Evolutionary conservation across 1,140 invertebrate species (phyloP), one percentile per base, ranked within the genome.

Genomic region (Megalonaias nervosa): DNA sequence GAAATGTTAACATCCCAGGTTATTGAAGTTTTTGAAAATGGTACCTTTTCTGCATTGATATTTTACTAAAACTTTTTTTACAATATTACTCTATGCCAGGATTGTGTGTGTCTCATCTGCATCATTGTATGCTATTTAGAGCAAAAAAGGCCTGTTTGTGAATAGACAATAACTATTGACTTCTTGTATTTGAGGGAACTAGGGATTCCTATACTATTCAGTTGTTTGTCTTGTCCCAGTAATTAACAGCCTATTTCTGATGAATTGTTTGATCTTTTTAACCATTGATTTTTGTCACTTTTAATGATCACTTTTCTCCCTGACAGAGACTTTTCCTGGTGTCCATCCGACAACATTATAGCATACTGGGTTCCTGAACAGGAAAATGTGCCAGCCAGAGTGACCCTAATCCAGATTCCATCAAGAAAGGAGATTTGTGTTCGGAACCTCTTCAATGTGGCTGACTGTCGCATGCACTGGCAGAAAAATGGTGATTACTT

Each of bases 401-500:
- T 93, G 11, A 90, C 89, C 17, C 83, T 93, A 6, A 86, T 92
- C 67, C 90, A 91, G 71, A 91, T 97, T 90, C 93, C 92, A 66
- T 94, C 93, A 69, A 95, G 96, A 62, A 94, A 94, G 79, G 98
- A 99, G 92, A 94, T 95, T n/a, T 94, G 98, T 85, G 96, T 97
- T 68, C 98, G 99, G 87, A 99, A 99, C 91, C 92, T 99, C 55
- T 99, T 99, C 92, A 99, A 97, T 84, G 98, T 99, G 0, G 89
- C 97, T 15, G 97, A 99, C 84, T 99, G 98, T 91, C 98, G 98
- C 87, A 97, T 99, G 88, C 97, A 98, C 89, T 99, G 99, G 99
- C 98, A 99, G 91, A 99, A 99, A 90, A 96, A 94, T 74, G 99
- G 98, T 13, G 97, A 99, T 88, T 99, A 98, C 90, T 92, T 99